Evolutionary conservation across 2,888 invertebrate genomes (phyloP).

Genomic region (Patella caerulea): DNA sequence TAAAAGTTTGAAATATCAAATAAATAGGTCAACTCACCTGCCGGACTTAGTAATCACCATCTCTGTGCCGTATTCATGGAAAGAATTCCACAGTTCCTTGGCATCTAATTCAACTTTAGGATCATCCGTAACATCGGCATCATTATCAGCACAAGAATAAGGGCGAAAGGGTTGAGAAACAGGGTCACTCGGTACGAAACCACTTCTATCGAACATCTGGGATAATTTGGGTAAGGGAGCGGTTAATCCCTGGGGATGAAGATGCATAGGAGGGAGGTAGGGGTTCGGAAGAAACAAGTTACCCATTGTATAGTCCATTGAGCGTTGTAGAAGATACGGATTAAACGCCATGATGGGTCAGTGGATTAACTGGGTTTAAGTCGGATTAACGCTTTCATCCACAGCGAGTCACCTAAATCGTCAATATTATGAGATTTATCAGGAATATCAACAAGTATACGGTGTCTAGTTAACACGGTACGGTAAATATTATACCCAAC

Average conservation of each 20-base stretch:
- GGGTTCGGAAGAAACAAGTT: conserved; percentile 47
- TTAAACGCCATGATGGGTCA: conserved; percentile 53
- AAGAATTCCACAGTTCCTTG: conserved; percentile 99
- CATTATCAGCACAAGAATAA: conserved; percentile 72
- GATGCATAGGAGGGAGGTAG: conserved; percentile 51
- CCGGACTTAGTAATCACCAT: conserved; percentile 99
- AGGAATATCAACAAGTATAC: too few relatives aligned
- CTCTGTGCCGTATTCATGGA: conserved; percentile 98
- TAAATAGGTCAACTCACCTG: conserved; percentile 80
- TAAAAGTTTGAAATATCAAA: neutral
- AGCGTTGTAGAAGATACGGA: conserved; percentile 56
- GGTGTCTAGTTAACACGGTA: too few relatives aligned
- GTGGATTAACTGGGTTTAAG: conserved; percentile 12
- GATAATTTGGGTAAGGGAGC: conserved; percentile 51
- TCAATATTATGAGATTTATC: too few relatives aligned
- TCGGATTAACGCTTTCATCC: too few relatives aligned
- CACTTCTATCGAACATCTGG: conserved; percentile 45
- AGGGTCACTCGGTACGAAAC: conserved; percentile 34
- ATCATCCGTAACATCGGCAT: conserved; percentile 94
- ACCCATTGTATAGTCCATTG: conserved; percentile 52
- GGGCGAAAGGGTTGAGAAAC: conserved; percentile 69
- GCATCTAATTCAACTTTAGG: conserved; percentile 98
- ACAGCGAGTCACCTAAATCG: too few relatives aligned
- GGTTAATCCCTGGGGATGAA: conserved; percentile 40
- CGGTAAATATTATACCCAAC: too few relatives aligned